Base-by-base conservation (phyloP, 2,888 invertebrate species). In the Hemaris fuciformis region DNA sequence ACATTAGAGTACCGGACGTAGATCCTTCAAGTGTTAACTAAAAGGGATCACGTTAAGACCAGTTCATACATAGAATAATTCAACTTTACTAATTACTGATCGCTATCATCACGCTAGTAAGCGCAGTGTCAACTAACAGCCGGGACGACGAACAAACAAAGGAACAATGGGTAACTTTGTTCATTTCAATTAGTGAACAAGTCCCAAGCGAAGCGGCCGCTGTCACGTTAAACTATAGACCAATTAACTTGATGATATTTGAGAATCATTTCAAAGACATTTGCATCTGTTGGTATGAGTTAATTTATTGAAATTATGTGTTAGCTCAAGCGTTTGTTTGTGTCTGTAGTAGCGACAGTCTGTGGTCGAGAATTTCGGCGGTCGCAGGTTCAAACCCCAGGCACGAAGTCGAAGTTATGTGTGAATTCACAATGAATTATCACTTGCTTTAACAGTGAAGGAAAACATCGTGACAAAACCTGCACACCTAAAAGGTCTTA, bases 121-220 rank as follows among this genome's bases (percentile, higher is more conserved):
- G 18, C 31, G 31, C 31, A 53, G 38, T 60, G 60, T 53, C 53
- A 53, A 60, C 60, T 60, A 60, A 18, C 60, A 22, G 13, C 23
- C 23, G 34, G 23, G 34, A 48, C 38, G 48, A n/a, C 65, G 66
- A 73, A 74, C 75, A 75, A 74, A 76, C 74, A 76, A 66, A 71
- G 68, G 69, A 76, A 78, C 73, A 73, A 69, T 70, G 68, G 68
- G 63, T 73, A 79, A 81, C 74, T 81, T 81, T 66, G 74, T 76
- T 76, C 72, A 76, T 73, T 81, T 76, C 74, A 79, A 80, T 79
- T 79, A 78, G 68, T 60, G 63, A 72, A 73, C 71, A 71, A 70
- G 67, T 59, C 61, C 41, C 64, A 42, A 57, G 42, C 56, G 48
- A 43, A 31, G 20, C 27, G 23, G 23, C 42, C 20, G 27, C 20